Evolutionary conservation across 2,888 invertebrate genomes (phyloP), one percentile per base, ranked within the genome.

Genomic region (Hartigia nigra): DNA sequence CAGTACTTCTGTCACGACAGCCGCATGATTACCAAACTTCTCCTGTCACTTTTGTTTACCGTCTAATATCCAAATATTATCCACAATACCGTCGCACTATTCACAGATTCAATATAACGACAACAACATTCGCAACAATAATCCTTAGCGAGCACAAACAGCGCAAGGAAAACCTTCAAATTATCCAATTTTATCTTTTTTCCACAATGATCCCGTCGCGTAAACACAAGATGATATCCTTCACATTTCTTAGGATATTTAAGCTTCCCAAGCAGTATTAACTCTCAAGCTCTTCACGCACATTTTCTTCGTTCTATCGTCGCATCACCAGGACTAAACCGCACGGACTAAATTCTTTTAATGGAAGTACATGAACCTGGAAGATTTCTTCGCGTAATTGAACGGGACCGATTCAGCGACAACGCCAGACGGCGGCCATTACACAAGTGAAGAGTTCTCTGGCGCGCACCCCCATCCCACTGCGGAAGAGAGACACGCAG

Each of bases 401-500:
- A 72, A 72, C 69, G 80, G 75, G 79, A 84, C 76, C 82, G 82
- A 82, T 82, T 84, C 86, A 88, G 86, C 89, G 87, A 90, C 90
- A 89, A 91, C 90, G 88, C 90, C 86, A 89, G 88, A 88, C 89
- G 84, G 90, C 90, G 85, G 91, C 91, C 91, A 90, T 91, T 91
- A 90, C 88, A 86, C 82, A 84, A 90, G 88, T 91, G 91, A 90
- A 84, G 55, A 55, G 55, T 55, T 55, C 55, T 55, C 55, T 55
- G 23, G 23, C 55, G 55, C 55, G 55, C 55, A 23, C 55, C 55
- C 55, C 23, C 23, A 55, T 55, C 55, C 55, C 55, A 55, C 55
- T 55, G 55, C 1, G 55, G 9, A 9, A 55, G 55, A 55, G 55
- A 55, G 23, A 55, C 55, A 55, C 55, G 23, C 39, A 55, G 55